These are phyloP conservation scores for Arizona elegans DNA, from an alignment of 2,113 vertebrate species.

Conservation along the genomic window DNA sequence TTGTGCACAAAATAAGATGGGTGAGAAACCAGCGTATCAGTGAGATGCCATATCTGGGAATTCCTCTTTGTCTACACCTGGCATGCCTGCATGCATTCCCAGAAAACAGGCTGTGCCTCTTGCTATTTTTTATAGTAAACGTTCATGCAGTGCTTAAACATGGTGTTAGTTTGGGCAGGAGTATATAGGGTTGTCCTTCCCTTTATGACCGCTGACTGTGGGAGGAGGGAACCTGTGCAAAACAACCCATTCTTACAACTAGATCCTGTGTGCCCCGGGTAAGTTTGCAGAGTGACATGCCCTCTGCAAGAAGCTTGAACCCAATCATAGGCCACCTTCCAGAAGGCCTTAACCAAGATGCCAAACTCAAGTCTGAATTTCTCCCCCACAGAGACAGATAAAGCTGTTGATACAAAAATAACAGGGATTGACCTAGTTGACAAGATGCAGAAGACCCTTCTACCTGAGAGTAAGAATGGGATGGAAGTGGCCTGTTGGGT, in stretches of 20 bases:
- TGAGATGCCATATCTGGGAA: not conserved
- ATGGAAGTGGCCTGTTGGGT: not conserved
- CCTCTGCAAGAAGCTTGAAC: not conserved
- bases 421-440: not conserved
- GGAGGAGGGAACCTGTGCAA: not conserved
- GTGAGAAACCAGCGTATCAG: not conserved
- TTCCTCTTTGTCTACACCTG: not conserved
- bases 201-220: not conserved
- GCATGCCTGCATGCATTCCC: not conserved
- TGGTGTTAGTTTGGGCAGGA: not conserved
- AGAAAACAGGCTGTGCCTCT: not conserved
- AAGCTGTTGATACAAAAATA: not conserved
- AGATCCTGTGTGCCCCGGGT: not conserved
- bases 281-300: not conserved
- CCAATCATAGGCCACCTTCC: not conserved
- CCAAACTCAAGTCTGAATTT: not conserved
- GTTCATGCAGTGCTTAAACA: not conserved
- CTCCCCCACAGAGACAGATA: not conserved
- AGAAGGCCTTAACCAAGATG: not conserved
- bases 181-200: not conserved
- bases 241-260: not conserved
- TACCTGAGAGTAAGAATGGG: not conserved
- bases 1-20: not conserved
- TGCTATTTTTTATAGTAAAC: not conserved
- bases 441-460: no score